Conservation (phyloP, 2,113 vertebrate species). For the Festucalex cinctus region DNA sequence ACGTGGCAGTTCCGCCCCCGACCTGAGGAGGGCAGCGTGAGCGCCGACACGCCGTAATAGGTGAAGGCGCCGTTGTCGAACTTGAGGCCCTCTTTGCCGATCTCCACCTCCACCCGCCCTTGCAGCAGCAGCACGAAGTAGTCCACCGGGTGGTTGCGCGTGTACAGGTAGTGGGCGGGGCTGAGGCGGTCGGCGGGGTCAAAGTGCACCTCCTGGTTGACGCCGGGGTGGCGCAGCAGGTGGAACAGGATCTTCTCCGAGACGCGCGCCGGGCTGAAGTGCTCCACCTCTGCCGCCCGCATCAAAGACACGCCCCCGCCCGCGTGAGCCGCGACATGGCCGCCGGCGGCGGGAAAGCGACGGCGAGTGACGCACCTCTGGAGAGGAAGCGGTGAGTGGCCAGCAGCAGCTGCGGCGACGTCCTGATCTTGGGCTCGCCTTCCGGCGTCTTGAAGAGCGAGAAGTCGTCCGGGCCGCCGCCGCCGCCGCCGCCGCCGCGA, state of each 20-base stretch:
- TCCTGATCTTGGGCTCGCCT: conserved; percentile 79
- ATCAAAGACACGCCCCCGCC: not conserved
- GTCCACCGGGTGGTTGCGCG: conserved; percentile 85
- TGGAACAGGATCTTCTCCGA: conserved; percentile 87
- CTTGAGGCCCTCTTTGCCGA: conserved; percentile 88
- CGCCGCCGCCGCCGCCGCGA: conserved; percentile 65
- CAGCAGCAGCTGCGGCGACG: conserved; percentile 86
- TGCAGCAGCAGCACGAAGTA: conserved; percentile 90
- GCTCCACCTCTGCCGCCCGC: conserved; percentile 83
- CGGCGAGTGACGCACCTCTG: conserved; percentile 78
- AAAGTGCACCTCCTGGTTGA: conserved; percentile 90
- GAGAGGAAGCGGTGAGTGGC: conserved; percentile 90
- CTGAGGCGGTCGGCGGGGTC: conserved; percentile 78
- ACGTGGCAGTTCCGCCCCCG: conserved; percentile 29
- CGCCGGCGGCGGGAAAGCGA: no score
- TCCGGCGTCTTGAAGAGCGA: conserved; percentile 83
- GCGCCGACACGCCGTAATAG: conserved; percentile 85
- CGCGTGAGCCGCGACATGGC: no score
- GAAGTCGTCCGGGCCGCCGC: conserved; percentile 78
- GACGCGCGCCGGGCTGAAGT: conserved; percentile 79
- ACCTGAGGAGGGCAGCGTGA: conserved; percentile 84
- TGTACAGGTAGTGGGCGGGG: conserved; percentile 83
- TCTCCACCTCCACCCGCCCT: conserved; percentile 90
- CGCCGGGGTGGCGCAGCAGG: conserved; percentile 84
- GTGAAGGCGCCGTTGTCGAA: conserved; percentile 92